phyloP scores from a whole-genome alignment of 1,140 invertebrate species.

The fruit fly (Drosophila melanogaster) region Release_6_plus_ISO1_MT NT_033777.3:15782001-15782500 shows the following conservation, averaged over 20 bases:
- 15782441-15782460: not conserved
- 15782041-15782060: slow-evolving; percentile 82
- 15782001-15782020: slow-evolving; percentile 69
- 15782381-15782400: slow-evolving; percentile 75
- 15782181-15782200: slow-evolving; percentile 7
- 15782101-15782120: slow-evolving; percentile 73
- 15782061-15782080: slow-evolving; percentile 80
- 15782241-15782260: slow-evolving; percentile 82
- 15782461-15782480: not conserved
- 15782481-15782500: slow-evolving; percentile 78
- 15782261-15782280: slow-evolving; percentile 53
- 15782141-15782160: not conserved
- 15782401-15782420: slow-evolving; percentile 4
- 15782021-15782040: slow-evolving; percentile 55
- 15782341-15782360: slow-evolving; percentile 78
- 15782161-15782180: not conserved
- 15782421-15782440: not conserved
- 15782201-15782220: slow-evolving; percentile 50
- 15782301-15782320: slow-evolving; percentile 25
- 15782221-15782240: slow-evolving; percentile 64
- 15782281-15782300: slow-evolving; percentile 43
- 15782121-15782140: slow-evolving; percentile 11
- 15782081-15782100: slow-evolving; percentile 78
- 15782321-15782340: slow-evolving; percentile 74
- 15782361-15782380: slow-evolving; percentile 76